Conservation (phyloP, 1,140 invertebrate genomes). For the Cydia splendana region DNA sequence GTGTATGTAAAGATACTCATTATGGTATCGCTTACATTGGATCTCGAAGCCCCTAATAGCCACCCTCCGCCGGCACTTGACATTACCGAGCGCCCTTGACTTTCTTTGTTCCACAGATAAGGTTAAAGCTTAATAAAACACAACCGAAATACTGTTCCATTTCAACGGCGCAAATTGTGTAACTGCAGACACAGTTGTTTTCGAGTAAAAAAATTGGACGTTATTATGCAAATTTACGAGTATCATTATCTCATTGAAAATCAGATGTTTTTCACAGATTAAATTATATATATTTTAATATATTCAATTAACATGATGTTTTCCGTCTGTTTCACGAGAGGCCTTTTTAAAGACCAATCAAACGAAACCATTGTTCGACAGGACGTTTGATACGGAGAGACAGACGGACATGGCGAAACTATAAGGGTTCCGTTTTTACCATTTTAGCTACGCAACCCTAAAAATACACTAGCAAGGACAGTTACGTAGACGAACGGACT, state of each 20-base stretch:
- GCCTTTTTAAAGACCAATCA: too few species aligned
- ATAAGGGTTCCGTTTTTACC: too few species aligned
- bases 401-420: too few species aligned
- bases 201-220: neutral
- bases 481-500: too few species aligned
- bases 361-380: too few species aligned
- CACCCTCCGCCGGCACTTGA: neutral
- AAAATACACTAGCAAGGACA: too few species aligned
- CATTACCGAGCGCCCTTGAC: slow-evolving; percentile 23
- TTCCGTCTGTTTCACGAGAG: neutral
- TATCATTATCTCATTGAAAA: too few species aligned
- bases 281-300: too few species aligned
- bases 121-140: slow-evolving; percentile 18
- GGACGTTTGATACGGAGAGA: neutral
- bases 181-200: neutral
- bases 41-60: neutral
- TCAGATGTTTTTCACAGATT: too few species aligned
- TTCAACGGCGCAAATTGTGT: neutral
- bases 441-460: too few species aligned
- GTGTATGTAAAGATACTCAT: neutral
- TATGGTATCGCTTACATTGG: neutral
- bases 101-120: slow-evolving; percentile 11
- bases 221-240: neutral
- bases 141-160: neutral
- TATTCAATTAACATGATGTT: too few species aligned